phyloP scores from a whole-genome alignment of 2,888 invertebrate species.

The Nomada fucata region DNA sequence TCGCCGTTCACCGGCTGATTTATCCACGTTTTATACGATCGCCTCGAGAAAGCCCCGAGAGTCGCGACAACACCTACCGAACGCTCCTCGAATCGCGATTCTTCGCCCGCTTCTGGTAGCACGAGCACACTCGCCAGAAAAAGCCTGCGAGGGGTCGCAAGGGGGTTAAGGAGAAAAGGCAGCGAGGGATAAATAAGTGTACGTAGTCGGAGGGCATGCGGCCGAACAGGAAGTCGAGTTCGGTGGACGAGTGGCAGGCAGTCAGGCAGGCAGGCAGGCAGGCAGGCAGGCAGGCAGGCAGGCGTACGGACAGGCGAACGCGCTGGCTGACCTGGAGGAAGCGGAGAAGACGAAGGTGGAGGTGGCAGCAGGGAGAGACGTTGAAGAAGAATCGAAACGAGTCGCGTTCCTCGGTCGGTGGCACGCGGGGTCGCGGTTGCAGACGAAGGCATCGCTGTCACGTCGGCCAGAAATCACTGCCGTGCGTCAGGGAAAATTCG shows the following conservation, averaged over 20 bases:
- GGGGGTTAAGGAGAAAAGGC: neutral
- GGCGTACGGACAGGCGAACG: neutral
- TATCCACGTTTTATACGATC: constrained; percentile 77
- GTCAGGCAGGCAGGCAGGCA: neutral
- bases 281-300: neutral
- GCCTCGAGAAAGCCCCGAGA: constrained; percentile 44
- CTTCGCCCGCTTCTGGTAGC: neutral
- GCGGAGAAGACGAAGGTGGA: constrained; percentile 13
- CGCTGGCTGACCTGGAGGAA: constrained; percentile 11
- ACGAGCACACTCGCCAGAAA: neutral
- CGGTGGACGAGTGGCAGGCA: neutral
- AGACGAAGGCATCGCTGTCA: constrained; percentile 77
- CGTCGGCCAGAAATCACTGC: constrained; percentile 80
- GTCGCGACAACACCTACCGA: constrained; percentile 31
- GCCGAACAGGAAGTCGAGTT: neutral
- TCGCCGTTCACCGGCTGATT: constrained; percentile 70
- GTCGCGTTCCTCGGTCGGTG: constrained; percentile 58
- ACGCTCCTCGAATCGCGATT: constrained; percentile 7
- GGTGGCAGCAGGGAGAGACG: constrained; percentile 12
- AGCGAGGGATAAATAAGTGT: neutral
- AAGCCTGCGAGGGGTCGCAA: too few relatives aligned
- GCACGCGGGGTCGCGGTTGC: constrained; percentile 75
- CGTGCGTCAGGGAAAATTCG: constrained; percentile 74
- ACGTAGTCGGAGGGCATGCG: neutral
- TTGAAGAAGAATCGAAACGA: constrained; percentile 54